Conservation (phyloP, 2,113 vertebrate species). For the Regulus satrapa region DNA sequence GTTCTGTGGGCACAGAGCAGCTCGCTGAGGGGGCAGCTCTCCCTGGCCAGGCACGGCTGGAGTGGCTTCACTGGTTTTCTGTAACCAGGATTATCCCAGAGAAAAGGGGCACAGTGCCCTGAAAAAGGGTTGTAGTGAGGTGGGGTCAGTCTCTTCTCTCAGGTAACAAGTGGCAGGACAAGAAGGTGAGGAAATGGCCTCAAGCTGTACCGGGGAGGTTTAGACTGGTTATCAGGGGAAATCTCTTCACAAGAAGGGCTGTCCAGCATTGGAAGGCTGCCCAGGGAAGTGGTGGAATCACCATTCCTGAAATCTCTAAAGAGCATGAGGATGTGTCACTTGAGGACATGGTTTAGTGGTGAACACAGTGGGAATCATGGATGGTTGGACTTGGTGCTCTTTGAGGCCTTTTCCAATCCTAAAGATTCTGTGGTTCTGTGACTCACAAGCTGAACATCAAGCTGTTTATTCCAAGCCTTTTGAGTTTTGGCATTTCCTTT, state of each 20-base stretch:
- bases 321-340: background rate
- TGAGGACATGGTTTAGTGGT: background rate
- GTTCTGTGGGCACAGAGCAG: background rate
- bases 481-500: background rate
- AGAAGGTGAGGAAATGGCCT: background rate
- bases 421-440: background rate
- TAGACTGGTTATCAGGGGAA: background rate
- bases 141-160: background rate
- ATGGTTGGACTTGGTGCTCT: background rate
- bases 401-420: background rate
- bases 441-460: background rate
- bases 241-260: background rate
- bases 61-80: fast-evolving
- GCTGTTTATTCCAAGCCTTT: background rate
- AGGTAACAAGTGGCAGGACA: background rate
- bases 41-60: background rate
- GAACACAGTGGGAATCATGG: background rate
- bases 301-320: background rate
- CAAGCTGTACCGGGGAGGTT: background rate
- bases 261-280: background rate
- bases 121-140: background rate
- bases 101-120: background rate
- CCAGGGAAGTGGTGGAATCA: background rate
- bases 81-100: background rate
- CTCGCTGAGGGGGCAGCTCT: fast-evolving